Evolutionary conservation across 2,888 invertebrate species (phyloP).

Genomic region (Heliconius ethilla): DNA sequence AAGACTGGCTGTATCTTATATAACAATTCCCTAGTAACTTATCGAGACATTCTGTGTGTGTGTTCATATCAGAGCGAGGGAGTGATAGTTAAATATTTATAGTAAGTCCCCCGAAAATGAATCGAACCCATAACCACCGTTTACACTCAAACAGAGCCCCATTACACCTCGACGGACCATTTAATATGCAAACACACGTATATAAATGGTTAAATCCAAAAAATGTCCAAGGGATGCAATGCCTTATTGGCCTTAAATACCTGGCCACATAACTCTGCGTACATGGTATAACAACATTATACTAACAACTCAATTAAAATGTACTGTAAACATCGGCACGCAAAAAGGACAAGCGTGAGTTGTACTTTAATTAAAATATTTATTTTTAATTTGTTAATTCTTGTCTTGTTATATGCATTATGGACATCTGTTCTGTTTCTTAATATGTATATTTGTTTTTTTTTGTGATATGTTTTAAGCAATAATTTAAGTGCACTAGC

Average conservation of each 20-base stretch:
- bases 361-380: conserved; percentile 17
- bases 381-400: conserved; percentile 8
- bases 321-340: conserved; percentile 26
- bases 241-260: conserved; percentile 37
- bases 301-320: conserved; percentile 39
- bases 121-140: neutral
- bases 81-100: too few relatives aligned
- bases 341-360: conserved; percentile 28
- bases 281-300: conserved; percentile 34
- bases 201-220: conserved; percentile 26
- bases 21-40: too few relatives aligned
- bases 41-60: too few relatives aligned
- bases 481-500: neutral
- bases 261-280: conserved; percentile 29
- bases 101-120: too few relatives aligned
- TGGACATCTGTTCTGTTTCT: conserved; percentile 3
- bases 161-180: neutral
- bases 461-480: neutral
- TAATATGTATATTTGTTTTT: neutral
- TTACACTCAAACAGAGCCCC: neutral
- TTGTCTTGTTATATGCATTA: neutral
- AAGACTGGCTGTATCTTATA: too few relatives aligned
- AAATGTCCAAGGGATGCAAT: conserved; percentile 30
- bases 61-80: too few relatives aligned
- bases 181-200: neutral